Percentiles rank a stretch among this genome's conserved stretches.
Conservation (phyloP, 2,113 vertebrate species). For the Panurus biarmicus region DNA sequence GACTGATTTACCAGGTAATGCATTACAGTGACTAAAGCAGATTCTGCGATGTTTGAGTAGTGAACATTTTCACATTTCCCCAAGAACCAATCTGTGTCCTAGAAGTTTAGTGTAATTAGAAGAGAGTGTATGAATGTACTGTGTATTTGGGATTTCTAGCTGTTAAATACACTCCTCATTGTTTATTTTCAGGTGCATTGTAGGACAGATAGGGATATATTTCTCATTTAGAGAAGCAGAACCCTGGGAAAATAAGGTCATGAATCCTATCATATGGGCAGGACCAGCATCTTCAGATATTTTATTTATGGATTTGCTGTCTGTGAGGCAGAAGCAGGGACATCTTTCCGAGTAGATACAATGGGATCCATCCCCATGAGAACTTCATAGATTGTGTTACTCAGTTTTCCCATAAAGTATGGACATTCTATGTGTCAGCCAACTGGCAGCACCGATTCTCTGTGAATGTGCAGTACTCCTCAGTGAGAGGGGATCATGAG, state of each 20-base stretch:
- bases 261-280: background rate
- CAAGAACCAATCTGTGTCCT: background rate
- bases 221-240: background rate
- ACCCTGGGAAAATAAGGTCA: background rate
- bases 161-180: background rate
- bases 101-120: background rate
- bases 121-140: background rate
- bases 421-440: background rate
- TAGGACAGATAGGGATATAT: background rate
- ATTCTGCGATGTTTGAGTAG: background rate
- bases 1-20: constrained; percentile 84
- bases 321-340: background rate
- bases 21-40: background rate
- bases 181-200: background rate
- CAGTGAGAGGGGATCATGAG: background rate
- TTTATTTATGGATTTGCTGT: background rate
- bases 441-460: fast-evolving
- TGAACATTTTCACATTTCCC: background rate
- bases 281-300: background rate
- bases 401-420: background rate
- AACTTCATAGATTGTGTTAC: background rate
- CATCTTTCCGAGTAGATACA: background rate
- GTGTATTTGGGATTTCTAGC: background rate
- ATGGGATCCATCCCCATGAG: background rate
- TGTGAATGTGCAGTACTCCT: background rate